Conservation (phyloP, 2,113 vertebrate genomes). For the Pelecanus crispus region DNA sequence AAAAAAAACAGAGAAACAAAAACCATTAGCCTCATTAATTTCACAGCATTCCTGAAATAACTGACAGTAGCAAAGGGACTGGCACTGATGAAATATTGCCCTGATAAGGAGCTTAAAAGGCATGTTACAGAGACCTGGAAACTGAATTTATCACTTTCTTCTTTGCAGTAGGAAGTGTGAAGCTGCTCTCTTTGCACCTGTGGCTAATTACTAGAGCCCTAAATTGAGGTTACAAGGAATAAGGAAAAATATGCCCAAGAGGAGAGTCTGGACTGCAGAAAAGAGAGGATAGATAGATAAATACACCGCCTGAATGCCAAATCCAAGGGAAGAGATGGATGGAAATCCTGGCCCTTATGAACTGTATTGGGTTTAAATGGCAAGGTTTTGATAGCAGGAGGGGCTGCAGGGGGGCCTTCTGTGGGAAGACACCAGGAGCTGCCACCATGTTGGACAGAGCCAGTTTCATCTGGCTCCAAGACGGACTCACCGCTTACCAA, state of each 20-base stretch:
- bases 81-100: background rate
- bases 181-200: background rate
- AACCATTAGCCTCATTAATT: slow-evolving; percentile 17
- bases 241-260: background rate
- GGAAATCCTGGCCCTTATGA: background rate
- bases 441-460: background rate
- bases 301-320: background rate
- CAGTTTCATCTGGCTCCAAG: background rate
- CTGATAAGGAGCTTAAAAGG: background rate
- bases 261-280: background rate
- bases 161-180: background rate
- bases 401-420: accelerated
- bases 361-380: background rate
- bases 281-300: background rate
- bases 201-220: background rate
- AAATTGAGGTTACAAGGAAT: background rate
- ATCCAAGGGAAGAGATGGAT: background rate
- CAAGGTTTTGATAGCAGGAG: background rate
- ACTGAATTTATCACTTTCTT: slow-evolving; percentile 19
- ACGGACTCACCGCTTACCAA: background rate
- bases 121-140: background rate
- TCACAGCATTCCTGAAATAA: slow-evolving; percentile 22
- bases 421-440: background rate
- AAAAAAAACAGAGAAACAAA: background rate
- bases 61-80: slow-evolving; percentile 1